A percentile compares a stretch with the other conserved stretches of the same genome.
phyloP scores from a whole-genome alignment of 2,113 vertebrate species.

The Fulmarus glacialis region DNA sequence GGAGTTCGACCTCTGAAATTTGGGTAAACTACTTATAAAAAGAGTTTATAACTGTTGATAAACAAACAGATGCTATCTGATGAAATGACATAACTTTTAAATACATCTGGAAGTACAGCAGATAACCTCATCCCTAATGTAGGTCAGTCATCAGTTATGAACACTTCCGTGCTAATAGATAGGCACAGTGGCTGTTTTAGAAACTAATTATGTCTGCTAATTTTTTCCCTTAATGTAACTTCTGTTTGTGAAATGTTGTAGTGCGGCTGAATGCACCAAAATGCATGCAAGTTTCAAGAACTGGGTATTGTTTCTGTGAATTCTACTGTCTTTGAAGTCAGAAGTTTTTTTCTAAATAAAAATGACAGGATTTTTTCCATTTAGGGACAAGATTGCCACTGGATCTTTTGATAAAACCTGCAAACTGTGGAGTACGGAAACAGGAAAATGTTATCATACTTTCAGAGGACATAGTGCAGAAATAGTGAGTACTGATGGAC shows the following conservation, averaged over 20 bases:
- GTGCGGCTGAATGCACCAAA: not conserved
- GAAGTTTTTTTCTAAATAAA: not conserved
- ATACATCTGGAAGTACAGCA: not conserved
- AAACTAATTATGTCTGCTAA: not conserved
- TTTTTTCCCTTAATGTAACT: not conserved
- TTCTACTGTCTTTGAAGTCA: not conserved
- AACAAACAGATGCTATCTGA: not conserved
- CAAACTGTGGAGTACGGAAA: constrained; percentile 91
- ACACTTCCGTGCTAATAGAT: not conserved
- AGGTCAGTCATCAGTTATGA: not conserved
- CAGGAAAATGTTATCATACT: constrained; percentile 90
- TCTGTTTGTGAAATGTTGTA: not conserved
- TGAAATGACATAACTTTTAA: not conserved
- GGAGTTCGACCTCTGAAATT: not conserved
- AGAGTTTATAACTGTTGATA: not conserved
- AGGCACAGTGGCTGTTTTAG: not conserved
- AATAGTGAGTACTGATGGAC: constrained; percentile 83
- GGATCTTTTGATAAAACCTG: constrained; percentile 97
- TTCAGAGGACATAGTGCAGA: constrained; percentile 90
- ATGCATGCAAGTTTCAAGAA: not conserved
- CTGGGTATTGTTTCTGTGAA: not conserved
- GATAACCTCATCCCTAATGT: not conserved
- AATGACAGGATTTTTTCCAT: not conserved
- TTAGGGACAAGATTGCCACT: constrained; percentile 95
- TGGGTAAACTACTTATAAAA: not conserved